Conservation (phyloP, 2,797 vertebrate genomes). For the Malurus leucopterus region DNA sequence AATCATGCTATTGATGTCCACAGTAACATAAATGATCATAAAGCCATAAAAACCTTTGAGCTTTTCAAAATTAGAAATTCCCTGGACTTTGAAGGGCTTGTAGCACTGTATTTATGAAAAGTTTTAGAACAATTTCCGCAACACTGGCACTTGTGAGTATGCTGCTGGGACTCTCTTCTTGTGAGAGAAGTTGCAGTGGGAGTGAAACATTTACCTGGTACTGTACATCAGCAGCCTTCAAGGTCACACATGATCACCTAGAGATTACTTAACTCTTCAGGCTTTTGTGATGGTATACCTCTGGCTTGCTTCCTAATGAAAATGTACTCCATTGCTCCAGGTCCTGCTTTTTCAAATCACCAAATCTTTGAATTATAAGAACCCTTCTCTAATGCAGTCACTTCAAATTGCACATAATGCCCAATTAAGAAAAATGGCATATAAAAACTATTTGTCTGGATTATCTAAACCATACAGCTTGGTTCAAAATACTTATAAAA, state of each 20-base stretch:
- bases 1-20: background rate
- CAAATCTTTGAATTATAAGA: background rate
- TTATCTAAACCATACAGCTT: background rate
- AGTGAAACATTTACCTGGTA: background rate
- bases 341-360: background rate
- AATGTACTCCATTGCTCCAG: background rate
- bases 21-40: background rate
- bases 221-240: background rate
- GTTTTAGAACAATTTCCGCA: background rate
- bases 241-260: background rate
- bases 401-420: background rate
- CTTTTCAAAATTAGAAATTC: background rate
- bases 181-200: too few species aligned
- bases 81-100: background rate
- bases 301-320: background rate
- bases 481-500: background rate
- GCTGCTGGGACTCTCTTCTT: background rate
- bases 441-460: background rate
- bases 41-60: background rate
- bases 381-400: background rate
- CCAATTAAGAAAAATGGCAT: background rate
- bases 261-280: background rate
- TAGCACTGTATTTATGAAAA: background rate
- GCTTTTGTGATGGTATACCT: background rate
- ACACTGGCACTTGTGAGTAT: background rate